Evolutionary conservation across 1,140 invertebrate species (phyloP).

Genomic region (Dendroctonus ponderosae): DNA sequence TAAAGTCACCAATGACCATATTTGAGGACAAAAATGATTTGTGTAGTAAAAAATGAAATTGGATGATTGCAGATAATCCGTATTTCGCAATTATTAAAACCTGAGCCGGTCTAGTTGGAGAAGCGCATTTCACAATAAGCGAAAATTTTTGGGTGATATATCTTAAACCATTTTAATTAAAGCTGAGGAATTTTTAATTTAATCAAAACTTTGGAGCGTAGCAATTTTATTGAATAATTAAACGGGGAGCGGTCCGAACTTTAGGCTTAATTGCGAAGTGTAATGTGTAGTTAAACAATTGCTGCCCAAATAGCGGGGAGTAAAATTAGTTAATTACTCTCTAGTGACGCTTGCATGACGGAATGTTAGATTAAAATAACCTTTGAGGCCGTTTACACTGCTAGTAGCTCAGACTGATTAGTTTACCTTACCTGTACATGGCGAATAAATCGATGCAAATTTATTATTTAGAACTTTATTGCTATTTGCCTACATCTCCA

Average conservation of each 20-base stretch:
- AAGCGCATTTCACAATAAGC: too few species aligned
- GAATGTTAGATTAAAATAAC: slow-evolving; percentile 36
- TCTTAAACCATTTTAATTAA: slow-evolving; percentile 34
- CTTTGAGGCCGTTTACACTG: slow-evolving; percentile 28
- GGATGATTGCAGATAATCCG: too few species aligned
- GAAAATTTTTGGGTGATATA: slow-evolving; percentile 12
- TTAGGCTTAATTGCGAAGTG: slow-evolving; percentile 39
- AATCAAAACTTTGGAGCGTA: slow-evolving; percentile 37
- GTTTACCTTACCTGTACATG: neutral
- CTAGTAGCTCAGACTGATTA: slow-evolving; percentile 7
- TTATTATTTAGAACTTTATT: neutral
- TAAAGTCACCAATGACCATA: too few species aligned
- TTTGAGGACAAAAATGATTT: too few species aligned
- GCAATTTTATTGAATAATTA: slow-evolving; percentile 49
- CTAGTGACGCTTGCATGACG: slow-evolving; percentile 37
- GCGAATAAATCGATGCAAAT: too few species aligned
- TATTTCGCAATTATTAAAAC: too few species aligned
- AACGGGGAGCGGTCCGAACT: slow-evolving; percentile 40
- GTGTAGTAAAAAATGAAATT: too few species aligned
- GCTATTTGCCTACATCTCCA: too few species aligned
- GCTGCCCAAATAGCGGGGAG: slow-evolving; percentile 34
- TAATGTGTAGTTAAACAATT: slow-evolving; percentile 43
- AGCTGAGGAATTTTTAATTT: slow-evolving; percentile 39
- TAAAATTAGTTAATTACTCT: slow-evolving; percentile 42
- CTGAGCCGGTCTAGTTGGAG: too few species aligned